Conservation (phyloP, 2,888 invertebrate genomes). For the Alloscopus bannaensis region DNA sequence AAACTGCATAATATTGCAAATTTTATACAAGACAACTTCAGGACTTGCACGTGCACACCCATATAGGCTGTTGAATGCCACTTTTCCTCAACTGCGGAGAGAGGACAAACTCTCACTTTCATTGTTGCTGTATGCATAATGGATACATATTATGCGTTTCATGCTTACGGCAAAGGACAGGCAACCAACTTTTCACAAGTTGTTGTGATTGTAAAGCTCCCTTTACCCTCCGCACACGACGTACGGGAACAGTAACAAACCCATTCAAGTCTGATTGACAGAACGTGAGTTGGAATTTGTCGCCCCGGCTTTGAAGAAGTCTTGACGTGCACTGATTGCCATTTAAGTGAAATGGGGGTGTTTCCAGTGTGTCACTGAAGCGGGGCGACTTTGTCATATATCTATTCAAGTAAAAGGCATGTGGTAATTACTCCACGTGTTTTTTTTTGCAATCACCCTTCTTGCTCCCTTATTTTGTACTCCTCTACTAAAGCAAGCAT, state of each 20-base stretch:
- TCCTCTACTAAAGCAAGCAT: too few relatives aligned
- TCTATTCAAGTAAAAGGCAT: constrained; percentile 3
- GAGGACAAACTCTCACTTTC: constrained; percentile 28
- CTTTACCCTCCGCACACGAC: background rate
- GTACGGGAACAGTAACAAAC: too few relatives aligned
- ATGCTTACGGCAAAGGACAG: background rate
- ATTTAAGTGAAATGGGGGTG: constrained; percentile 36
- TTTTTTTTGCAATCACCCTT: constrained; percentile 12
- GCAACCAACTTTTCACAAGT: background rate
- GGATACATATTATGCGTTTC: background rate
- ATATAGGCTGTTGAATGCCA: too few relatives aligned
- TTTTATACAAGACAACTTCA: too few relatives aligned
- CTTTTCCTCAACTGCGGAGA: too few relatives aligned
- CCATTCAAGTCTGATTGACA: constrained; percentile 5
- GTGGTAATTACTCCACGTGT: constrained; percentile 42
- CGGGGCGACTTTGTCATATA: too few relatives aligned
- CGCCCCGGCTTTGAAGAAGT: constrained; percentile 12
- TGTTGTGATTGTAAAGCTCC: background rate
- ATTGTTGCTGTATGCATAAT: background rate
- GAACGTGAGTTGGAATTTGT: constrained; percentile 29
- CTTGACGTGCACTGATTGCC: constrained; percentile 38
- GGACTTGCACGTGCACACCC: background rate
- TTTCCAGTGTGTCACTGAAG: constrained; percentile 32
- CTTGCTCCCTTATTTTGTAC: constrained; percentile 24
- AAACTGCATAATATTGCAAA: too few relatives aligned